Conservation (phyloP, 2,797 vertebrate species). For the Sebastiscus albofasciatus region DNA sequence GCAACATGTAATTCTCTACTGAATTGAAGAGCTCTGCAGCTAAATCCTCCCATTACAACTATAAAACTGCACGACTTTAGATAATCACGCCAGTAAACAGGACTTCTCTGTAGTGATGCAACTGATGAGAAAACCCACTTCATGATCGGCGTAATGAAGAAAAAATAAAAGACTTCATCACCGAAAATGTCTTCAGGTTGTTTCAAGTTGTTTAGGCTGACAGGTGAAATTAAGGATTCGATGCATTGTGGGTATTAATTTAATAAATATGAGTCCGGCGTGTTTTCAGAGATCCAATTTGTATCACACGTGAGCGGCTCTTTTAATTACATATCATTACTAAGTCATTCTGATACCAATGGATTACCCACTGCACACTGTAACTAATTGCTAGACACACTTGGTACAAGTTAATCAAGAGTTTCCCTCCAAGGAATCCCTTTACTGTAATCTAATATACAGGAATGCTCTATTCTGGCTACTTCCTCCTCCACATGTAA, state of each 20-base stretch:
- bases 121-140: not conserved
- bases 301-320: slow-evolving; percentile 64
- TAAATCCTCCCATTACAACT: not conserved
- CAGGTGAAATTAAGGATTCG: slow-evolving; percentile 31
- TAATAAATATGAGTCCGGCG: slow-evolving; percentile 39
- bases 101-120: not conserved
- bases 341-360: slow-evolving; percentile 69
- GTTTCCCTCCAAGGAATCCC: slow-evolving; percentile 71
- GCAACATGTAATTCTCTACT: not conserved
- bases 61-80: not conserved
- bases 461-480: slow-evolving; percentile 58
- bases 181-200: not conserved
- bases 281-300: slow-evolving; percentile 66
- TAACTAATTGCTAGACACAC: slow-evolving; percentile 77
- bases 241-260: slow-evolving; percentile 20
- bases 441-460: slow-evolving; percentile 68
- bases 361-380: slow-evolving; percentile 73
- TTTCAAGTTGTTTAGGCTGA: slow-evolving; percentile 19
- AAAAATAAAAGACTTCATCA: not conserved
- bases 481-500: slow-evolving; percentile 55
- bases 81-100: not conserved
- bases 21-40: not conserved
- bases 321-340: slow-evolving; percentile 79
- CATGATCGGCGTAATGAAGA: not conserved
- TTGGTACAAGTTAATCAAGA: slow-evolving; percentile 75